A percentile compares a stretch with the other conserved stretches of the same genome.
phyloP scores from a whole-genome alignment of 1,140 invertebrate species.

The Metaphire vulgaris region DNA sequence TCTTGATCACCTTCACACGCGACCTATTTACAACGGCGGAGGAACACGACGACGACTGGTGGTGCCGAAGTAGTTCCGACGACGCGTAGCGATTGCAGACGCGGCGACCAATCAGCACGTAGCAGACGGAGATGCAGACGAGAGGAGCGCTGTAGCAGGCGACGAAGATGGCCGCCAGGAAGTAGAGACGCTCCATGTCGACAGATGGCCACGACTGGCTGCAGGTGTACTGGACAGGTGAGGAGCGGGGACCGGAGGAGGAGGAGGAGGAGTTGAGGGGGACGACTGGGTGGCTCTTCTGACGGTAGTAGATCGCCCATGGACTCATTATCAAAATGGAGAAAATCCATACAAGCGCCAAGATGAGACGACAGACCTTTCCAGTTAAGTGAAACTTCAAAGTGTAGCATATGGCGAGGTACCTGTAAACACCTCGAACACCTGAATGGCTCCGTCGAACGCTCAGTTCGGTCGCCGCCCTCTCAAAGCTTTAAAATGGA shows the following conservation, averaged over 20 bases:
- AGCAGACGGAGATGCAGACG: constrained; percentile 81
- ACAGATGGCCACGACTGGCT: constrained; percentile 34
- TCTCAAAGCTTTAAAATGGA: too few species aligned
- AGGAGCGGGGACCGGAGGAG: background rate
- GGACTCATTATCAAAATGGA: constrained; percentile 75
- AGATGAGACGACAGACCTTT: constrained; percentile 73
- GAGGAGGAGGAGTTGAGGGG: too few species aligned
- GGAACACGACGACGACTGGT: background rate
- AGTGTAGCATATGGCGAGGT: constrained; percentile 89
- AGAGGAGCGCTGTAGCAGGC: constrained; percentile 86
- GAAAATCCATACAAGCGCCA: constrained; percentile 80
- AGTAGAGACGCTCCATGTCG: constrained; percentile 57
- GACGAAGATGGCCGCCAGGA: constrained; percentile 78
- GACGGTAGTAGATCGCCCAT: constrained; percentile 81
- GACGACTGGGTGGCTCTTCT: constrained; percentile 12
- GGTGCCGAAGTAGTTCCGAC: constrained; percentile 51
- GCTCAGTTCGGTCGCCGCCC: too few species aligned
- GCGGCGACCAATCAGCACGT: constrained; percentile 63
- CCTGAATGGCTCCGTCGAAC: too few species aligned
- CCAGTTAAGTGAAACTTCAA: constrained; percentile 84
- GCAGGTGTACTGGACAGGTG: constrained; percentile 32
- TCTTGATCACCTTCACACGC: constrained; percentile 71
- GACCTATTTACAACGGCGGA: background rate
- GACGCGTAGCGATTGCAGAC: constrained; percentile 80
- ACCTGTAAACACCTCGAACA: constrained; percentile 68